Evolutionary conservation across 1,140 invertebrate genomes (phyloP), one percentile per base, ranked within the genome.

Genomic region (Hirudo medicinalis): DNA sequence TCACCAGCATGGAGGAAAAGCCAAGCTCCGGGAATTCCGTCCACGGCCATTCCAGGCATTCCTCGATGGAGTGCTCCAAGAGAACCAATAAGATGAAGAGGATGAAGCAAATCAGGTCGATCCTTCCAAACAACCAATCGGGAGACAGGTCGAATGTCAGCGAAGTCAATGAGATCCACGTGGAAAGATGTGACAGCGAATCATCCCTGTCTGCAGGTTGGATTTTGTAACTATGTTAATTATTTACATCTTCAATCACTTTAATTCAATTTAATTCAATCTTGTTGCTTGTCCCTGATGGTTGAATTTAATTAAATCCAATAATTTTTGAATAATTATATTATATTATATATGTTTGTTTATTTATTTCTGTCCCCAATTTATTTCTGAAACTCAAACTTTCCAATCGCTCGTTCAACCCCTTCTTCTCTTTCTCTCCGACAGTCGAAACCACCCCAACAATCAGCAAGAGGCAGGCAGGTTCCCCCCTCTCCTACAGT

Each of bases 1-100:
- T 81, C 19, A 76, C 76, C 22, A 79, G 78, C 74, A 76, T 79
- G 32, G 76, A 79, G 36, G 73, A 74, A 22, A 70, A 70, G 69
- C 32, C 32, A 3, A 22, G 2, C 4, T 36, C 29, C 2, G 69
- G 40, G 15, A 40, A 49, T 36, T 22, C 69, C 49, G 17, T 27
- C 53, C 69, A 70, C 69, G 57, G 57, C 3, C 57, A 63, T 63
- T 70, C 69, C 32, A 36, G 69, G 22, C 69, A 70, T 22, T 54
- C 69, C 43, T 70, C 69, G 5, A 36, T 70, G 32, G 69, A 70
- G n/a, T 70, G 32, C 32, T 2, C 67, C 29, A 68, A 68, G 29
- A 29, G 67, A 17, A 25, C 49, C 36, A 63, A n/a, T n/a, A 49
- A 25, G 29, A 70, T 70, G 32, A 70, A 70, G 43, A 36, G 69